These are phyloP conservation scores for Globodera ellingtonae DNA, from an alignment of 1,140 invertebrate species.

Conservation along the genomic window DNA sequence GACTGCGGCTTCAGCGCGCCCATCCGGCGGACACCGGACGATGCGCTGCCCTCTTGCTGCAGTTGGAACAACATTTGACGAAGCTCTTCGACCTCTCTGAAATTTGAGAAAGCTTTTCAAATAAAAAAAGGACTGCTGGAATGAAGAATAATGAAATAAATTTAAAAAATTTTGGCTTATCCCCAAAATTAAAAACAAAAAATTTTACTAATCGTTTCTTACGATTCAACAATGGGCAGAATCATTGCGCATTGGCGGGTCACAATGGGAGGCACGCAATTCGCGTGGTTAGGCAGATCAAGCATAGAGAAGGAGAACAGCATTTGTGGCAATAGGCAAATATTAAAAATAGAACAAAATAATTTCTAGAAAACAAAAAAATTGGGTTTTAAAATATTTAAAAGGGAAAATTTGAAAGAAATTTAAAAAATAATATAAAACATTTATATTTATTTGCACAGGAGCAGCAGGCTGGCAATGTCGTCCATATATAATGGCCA, in stretches of 20 bases:
- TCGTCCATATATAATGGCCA: too few relatives aligned
- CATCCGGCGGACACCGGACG: neutral
- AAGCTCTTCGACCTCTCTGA: conserved; percentile 46
- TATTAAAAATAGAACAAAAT: neutral
- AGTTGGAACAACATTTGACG: conserved; percentile 38
- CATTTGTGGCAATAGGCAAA: neutral
- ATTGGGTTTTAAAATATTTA: too few relatives aligned
- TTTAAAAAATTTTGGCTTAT: neutral
- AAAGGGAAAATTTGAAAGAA: too few relatives aligned
- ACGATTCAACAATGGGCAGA: conserved; percentile 2
- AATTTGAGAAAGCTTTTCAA: conserved; percentile 17
- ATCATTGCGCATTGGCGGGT: neutral
- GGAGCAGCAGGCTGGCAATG: too few relatives aligned
- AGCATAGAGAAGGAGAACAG: neutral
- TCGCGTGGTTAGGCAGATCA: neutral
- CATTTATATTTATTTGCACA: too few relatives aligned
- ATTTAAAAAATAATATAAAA: too few relatives aligned
- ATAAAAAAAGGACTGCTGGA: neutral
- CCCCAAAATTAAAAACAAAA: too few relatives aligned
- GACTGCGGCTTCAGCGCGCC: conserved; percentile 25
- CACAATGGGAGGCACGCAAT: neutral
- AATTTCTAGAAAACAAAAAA: too few relatives aligned
- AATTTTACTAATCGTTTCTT: neutral
- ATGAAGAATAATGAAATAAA: neutral
- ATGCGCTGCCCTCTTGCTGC: conserved; percentile 10